Evolutionary conservation across 2,113 vertebrate species (phyloP).

Genomic region (Patagioenas fasciata): DNA sequence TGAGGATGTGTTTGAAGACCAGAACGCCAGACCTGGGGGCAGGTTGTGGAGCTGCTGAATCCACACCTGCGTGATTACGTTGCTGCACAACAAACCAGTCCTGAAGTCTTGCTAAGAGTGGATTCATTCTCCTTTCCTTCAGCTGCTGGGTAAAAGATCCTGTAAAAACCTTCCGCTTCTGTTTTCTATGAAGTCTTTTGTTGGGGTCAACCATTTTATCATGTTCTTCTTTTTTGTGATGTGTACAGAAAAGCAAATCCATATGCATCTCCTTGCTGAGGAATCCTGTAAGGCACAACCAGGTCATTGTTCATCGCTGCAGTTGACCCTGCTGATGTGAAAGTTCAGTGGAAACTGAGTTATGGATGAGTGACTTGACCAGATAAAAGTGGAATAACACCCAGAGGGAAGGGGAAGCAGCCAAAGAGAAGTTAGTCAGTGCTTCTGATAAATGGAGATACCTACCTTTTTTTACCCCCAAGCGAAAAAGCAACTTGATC

Average conservation of each 20-base stretch:
- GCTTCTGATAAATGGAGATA: not conserved
- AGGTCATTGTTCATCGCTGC: not conserved
- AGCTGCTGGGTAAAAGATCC: not conserved
- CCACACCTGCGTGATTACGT: not conserved
- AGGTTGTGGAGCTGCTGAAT: not conserved
- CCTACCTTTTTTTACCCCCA: not conserved
- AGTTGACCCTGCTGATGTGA: not conserved
- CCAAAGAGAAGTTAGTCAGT: constrained; percentile 3
- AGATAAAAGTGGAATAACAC: not conserved
- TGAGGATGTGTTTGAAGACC: not conserved
- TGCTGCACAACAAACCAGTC: not conserved
- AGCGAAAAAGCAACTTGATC: not conserved
- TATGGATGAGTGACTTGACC: not conserved
- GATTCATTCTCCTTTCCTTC: not conserved
- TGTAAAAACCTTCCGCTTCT: not conserved
- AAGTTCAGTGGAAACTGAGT: not conserved
- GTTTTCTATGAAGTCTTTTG: not conserved
- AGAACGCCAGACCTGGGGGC: not conserved
- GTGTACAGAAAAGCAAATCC: not conserved
- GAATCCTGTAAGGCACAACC: not conserved
- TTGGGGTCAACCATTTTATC: not conserved
- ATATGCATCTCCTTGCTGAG: not conserved
- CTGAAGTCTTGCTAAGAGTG: not conserved
- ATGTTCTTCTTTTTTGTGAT: not conserved
- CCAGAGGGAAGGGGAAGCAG: not conserved